Percentiles rank a stretch among this genome's conserved stretches.
Evolutionary conservation across 2,888 invertebrate species (phyloP).

Genomic region (Pegoplata infirma): DNA sequence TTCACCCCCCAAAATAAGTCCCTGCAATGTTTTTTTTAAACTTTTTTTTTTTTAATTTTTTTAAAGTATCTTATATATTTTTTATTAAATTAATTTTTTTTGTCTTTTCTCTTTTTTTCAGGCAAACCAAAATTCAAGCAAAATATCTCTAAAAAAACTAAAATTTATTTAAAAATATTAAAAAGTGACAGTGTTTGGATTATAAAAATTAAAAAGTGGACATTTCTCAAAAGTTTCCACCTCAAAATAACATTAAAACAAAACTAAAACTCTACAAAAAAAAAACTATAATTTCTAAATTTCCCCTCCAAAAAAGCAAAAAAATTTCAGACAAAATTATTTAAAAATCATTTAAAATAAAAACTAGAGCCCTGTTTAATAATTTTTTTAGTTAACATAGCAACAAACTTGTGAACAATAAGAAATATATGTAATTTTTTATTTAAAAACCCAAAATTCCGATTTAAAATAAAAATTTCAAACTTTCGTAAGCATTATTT

Average conservation of each 20-base stretch:
- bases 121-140: neutral
- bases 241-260: neutral
- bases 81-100: neutral
- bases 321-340: constrained; percentile 33
- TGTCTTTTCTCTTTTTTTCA: neutral
- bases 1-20: too few relatives aligned
- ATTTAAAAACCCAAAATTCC: constrained; percentile 45
- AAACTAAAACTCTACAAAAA: neutral
- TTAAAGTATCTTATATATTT: too few relatives aligned
- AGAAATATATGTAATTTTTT: constrained; percentile 23
- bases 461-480: constrained; percentile 52
- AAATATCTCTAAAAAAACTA: neutral
- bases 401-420: constrained; percentile 22
- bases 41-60: too few relatives aligned
- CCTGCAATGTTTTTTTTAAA: too few relatives aligned
- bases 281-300: neutral
- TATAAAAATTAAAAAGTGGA: neutral
- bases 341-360: constrained; percentile 45
- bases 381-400: constrained; percentile 38
- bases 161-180: too few relatives aligned
- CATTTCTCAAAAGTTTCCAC: neutral
- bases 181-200: constrained; percentile 6
- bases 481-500: constrained; percentile 54
- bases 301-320: neutral
- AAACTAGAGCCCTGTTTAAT: constrained; percentile 62